Evolutionary conservation across 2,797 vertebrate species (phyloP), one percentile per base, ranked within the genome.

Genomic region (Channa striata): DNA sequence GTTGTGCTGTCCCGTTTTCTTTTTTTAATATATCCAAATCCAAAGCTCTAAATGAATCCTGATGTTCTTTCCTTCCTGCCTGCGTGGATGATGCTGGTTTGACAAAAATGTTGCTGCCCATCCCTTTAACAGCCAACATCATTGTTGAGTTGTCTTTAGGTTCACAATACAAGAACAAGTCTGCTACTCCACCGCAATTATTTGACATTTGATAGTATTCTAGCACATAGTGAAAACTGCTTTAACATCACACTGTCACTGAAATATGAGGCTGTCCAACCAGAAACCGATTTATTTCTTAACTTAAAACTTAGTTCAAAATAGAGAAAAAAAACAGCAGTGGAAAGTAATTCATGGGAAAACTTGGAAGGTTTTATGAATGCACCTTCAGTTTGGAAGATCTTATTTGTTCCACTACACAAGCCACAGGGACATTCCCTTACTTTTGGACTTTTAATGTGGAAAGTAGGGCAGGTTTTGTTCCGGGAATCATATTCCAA

Each of bases 391-490:
- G 13, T 48, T 53, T 44, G 6, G 23, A 51, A 21, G 37, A 5
- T 17, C 76, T 68, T 74, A 16, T n/a, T 16, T 61, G 62, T 61
- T 43, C 72, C 47, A 6, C 11, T 17, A 1, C 25, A 23, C 11
- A 42, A 74, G 59, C 63, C 50, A 47, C 17, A 1, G 20, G 76
- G 62, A 76, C 76, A 43, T 71, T 1, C 50, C 40, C 34, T 79
- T 51, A 19, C 62, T 64, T 65, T 67, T 52, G 61, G 66, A 36
- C 13, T 11, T 16, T 72, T 76, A 72, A 57, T 88, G 76, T 79
- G 87, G 88, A 91, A 89, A 89, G 73, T 72, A 51, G 76, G 83
- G 17, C 11, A 42, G 50, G 49, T 49, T 59, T 81, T 74, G 66
- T 82, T 87, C 68, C 58, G 3, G 63, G 20, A 71, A 72, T 42